phyloP scores from a whole-genome alignment of 2,888 invertebrate genomes.

The Nasonia oneida region DNA sequence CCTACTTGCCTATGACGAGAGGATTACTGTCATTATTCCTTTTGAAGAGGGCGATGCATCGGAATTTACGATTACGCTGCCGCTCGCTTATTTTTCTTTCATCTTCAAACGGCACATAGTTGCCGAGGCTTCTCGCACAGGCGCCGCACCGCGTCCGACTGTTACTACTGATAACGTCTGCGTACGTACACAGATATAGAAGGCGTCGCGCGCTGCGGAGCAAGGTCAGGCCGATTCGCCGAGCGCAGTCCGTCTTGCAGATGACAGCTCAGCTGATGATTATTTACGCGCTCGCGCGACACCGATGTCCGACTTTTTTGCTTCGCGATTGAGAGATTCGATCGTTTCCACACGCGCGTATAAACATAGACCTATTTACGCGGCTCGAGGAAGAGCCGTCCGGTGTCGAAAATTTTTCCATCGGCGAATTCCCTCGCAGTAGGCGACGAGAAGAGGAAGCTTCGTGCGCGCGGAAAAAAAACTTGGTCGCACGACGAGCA shows the following conservation, averaged over 20 bases:
- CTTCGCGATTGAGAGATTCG: neutral
- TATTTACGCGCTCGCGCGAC: neutral
- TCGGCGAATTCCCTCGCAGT: neutral
- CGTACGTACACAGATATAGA: neutral
- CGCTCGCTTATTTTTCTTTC: no score
- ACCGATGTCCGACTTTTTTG: neutral
- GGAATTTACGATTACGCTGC: no score
- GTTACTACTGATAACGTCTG: neutral
- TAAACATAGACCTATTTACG: neutral
- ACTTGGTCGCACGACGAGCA: no score
- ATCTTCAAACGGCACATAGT: no score
- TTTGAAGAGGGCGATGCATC: no score
- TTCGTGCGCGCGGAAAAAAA: no score
- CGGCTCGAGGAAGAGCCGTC: no score
- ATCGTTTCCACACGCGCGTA: neutral
- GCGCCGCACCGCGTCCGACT: neutral
- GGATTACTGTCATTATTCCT: no score
- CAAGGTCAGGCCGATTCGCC: conserved; percentile 46
- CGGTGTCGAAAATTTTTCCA: neutral
- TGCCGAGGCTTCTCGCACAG: neutral
- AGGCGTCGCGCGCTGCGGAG: neutral
- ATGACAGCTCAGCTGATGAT: conserved; percentile 45
- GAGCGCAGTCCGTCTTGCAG: conserved; percentile 65
- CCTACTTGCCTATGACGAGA: no score
- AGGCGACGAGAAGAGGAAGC: no score